A percentile compares a stretch with the other conserved stretches of the same genome.
These are phyloP conservation scores for Habropoda laboriosa DNA, from an alignment of 1,140 invertebrate genomes.

Conservation along the genomic window DNA sequence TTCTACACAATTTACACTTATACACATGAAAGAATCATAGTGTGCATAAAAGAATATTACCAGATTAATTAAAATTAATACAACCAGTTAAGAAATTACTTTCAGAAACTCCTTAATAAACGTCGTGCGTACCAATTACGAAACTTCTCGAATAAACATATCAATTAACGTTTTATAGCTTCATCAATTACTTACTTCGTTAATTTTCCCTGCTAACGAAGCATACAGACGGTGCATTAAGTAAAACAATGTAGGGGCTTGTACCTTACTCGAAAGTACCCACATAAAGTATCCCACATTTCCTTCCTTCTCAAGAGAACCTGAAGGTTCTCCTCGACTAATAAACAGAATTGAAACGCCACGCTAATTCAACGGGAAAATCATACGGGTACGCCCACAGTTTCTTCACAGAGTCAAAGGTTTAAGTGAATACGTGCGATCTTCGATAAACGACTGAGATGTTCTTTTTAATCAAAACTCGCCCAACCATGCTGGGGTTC, in stretches of 20 bases:
- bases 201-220: background rate
- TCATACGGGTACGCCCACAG: slow-evolving; percentile 23
- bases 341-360: slow-evolving; percentile 49
- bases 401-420: too few relatives aligned
- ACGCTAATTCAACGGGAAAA: slow-evolving; percentile 29
- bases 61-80: too few relatives aligned
- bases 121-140: background rate
- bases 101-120: too few relatives aligned
- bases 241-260: background rate
- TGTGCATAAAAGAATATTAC: too few relatives aligned
- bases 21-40: too few relatives aligned
- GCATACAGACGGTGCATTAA: background rate
- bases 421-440: background rate
- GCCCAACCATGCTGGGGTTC: slow-evolving; percentile 29
- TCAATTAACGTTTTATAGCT: background rate
- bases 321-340: background rate
- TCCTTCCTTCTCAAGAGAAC: background rate
- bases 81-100: too few relatives aligned
- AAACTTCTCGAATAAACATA: background rate
- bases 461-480: slow-evolving; percentile 48
- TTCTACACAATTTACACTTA: too few relatives aligned
- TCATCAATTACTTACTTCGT: background rate
- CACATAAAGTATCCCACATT: background rate
- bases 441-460: slow-evolving; percentile 15
- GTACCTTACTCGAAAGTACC: background rate